Base-by-base conservation (phyloP, 2,113 vertebrate species). In the Pyrgilauda ruficollis region DNA sequence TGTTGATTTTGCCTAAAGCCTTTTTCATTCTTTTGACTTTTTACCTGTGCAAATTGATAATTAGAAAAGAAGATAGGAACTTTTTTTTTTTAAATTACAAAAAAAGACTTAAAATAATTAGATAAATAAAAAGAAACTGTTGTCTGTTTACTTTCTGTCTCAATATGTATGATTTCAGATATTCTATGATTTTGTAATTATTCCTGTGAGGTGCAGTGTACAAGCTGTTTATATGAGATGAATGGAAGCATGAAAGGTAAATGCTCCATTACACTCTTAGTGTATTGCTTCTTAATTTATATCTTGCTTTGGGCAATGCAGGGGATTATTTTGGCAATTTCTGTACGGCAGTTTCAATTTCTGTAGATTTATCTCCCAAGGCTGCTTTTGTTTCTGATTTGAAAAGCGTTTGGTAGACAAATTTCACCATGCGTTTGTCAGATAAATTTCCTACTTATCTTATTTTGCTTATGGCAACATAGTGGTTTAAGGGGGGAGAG, bases 231-330 rank as follows among this genome's bases (percentile, higher is more conserved):
- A 96, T 94, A 91, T 56, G 92, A 97, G 91, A 97, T 97, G 95
- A 98, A 98, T 97, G 91, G 94, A 97, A 94, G 87, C 92, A 94
- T 97, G 93, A 96, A 96, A 97, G 92, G 82, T 94, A 55, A 80
- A 95, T 92, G 96, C 97, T 97, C 96, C 96, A 97, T 98, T 97
- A 97, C 84, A 95, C 84, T 94, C 93, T 58, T 69, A 96, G 90
- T 94, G 77, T 96, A 97, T 96, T 97, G 90, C 90, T 97, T 95
- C 94, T 97, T 97, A 97, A 98, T 98, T 98, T 98, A 97, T 89
- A 88, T 96, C 91, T 97, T 97, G 93, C 98, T 97, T 94, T 95
- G 81, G 96, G 97, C 95, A 83, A 95, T 70, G 41, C 56, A 94
- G 88, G 64, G 67, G 76, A 97, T 97, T 96, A 96, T 96, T 97